Conservation (phyloP, 1,140 invertebrate species). For the Nasonia giraulti region DNA sequence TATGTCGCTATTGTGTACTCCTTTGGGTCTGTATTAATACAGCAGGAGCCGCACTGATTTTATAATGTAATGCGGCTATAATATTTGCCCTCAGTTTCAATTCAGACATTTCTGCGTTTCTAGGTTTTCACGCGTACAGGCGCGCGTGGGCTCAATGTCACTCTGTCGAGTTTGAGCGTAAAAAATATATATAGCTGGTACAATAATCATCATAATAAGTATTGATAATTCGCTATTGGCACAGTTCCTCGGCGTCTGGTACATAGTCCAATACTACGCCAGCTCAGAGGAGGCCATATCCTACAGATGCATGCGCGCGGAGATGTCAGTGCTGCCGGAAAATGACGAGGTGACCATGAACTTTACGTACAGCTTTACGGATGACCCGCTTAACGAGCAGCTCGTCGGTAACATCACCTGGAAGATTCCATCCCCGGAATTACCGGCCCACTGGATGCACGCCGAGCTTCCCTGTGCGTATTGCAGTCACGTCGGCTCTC, state of each 20-base stretch:
- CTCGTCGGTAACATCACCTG: slow-evolving; percentile 90
- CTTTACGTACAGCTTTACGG: slow-evolving; percentile 88
- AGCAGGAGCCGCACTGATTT: too few relatives aligned
- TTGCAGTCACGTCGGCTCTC: background rate
- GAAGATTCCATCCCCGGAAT: slow-evolving; percentile 82
- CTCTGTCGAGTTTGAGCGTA: too few relatives aligned
- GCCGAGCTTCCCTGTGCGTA: slow-evolving; percentile 86
- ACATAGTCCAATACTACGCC: slow-evolving; percentile 89
- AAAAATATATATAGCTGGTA: background rate
- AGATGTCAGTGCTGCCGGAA: slow-evolving; percentile 78
- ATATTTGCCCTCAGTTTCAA: too few relatives aligned
- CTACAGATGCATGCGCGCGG: slow-evolving; percentile 88
- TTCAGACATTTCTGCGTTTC: too few relatives aligned
- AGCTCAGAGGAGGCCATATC: slow-evolving; percentile 87
- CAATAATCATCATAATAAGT: slow-evolving; percentile 13
- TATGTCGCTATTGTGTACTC: too few relatives aligned
- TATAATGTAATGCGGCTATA: too few relatives aligned
- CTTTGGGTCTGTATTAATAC: too few relatives aligned
- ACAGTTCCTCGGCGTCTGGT: slow-evolving; percentile 87
- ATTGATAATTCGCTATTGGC: slow-evolving; percentile 55
- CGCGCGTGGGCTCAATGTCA: too few relatives aligned
- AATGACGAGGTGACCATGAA: slow-evolving; percentile 84
- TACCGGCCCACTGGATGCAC: slow-evolving; percentile 89
- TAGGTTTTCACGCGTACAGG: too few relatives aligned
- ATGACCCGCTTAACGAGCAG: slow-evolving; percentile 86